Evolutionary conservation across 2,797 vertebrate genomes (phyloP).

Genomic region (Darevskia mixta): DNA sequence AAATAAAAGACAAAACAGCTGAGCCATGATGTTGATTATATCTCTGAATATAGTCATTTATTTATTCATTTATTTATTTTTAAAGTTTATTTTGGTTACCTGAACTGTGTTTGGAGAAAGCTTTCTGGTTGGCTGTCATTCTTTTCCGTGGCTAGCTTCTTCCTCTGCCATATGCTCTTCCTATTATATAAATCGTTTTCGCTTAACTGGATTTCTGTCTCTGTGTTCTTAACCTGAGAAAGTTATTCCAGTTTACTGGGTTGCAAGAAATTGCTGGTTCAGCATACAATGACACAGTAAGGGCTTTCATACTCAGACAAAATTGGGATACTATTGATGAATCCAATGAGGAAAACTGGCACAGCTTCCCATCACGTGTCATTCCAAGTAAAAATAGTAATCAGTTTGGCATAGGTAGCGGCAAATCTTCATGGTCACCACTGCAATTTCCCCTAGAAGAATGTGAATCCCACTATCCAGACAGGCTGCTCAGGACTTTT

Average conservation of each 20-base stretch:
- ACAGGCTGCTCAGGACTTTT: neutral
- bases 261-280: neutral
- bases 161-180: neutral
- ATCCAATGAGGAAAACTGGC: neutral
- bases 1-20: constrained; percentile 22
- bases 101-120: constrained; percentile 5
- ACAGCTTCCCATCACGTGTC: neutral
- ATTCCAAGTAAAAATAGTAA: neutral
- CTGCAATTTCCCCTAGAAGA: neutral
- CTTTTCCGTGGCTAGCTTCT: neutral
- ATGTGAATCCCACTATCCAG: neutral
- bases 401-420: neutral
- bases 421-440: neutral
- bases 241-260: neutral
- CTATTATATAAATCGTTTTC: neutral
- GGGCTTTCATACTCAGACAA: neutral
- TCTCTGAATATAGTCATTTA: constrained; percentile 3
- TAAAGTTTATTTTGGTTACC: neutral
- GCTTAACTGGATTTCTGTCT: constrained; percentile 2
- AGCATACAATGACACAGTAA: neutral
- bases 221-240: neutral
- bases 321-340: too few relatives aligned
- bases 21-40: neutral
- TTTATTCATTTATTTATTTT: too few relatives aligned
- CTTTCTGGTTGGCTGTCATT: neutral